These are phyloP conservation scores for Pseudochirops cupreus DNA, from an alignment of 2,797 vertebrate genomes.

Conservation along the genomic window DNA sequence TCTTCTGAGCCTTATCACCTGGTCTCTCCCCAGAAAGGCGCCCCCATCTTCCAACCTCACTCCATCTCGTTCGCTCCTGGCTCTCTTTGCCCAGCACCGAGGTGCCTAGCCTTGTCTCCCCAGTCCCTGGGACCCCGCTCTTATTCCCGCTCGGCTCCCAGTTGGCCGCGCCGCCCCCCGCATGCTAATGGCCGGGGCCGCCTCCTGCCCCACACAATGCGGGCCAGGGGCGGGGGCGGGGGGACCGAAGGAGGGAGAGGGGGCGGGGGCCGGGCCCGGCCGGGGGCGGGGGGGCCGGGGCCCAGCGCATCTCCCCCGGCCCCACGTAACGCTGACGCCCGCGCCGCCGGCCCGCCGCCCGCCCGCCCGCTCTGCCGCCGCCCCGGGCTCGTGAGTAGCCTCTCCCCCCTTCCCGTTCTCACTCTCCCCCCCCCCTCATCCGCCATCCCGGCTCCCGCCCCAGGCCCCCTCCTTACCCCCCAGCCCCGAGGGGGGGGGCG, in stretches of 20 bases:
- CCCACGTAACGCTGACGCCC: slow-evolving; percentile 79
- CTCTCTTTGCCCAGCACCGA: slow-evolving; percentile 60
- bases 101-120: slow-evolving; percentile 27
- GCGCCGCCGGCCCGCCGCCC: slow-evolving; percentile 78
- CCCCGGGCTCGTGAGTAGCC: slow-evolving; percentile 76
- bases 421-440: slow-evolving; percentile 54
- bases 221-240: slow-evolving; percentile 76
- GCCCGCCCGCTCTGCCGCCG: slow-evolving; percentile 72
- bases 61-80: slow-evolving; percentile 76
- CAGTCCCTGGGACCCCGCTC: slow-evolving; percentile 61
- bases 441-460: slow-evolving; percentile 37
- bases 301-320: slow-evolving; percentile 79
- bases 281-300: slow-evolving; percentile 77
- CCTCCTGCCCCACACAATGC: slow-evolving; percentile 80
- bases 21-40: slow-evolving; percentile 52
- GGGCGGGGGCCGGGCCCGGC: slow-evolving; percentile 77
- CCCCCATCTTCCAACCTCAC: slow-evolving; percentile 67
- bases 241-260: slow-evolving; percentile 52
- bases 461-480: slow-evolving; percentile 61
- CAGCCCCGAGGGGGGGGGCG: slow-evolving; percentile 78
- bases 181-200: slow-evolving; percentile 79
- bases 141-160: slow-evolving; percentile 69
- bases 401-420: slow-evolving; percentile 70
- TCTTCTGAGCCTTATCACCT: slow-evolving; percentile 38
- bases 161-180: slow-evolving; percentile 78